Base-by-base conservation (phyloP, 1,140 invertebrate species). In the Drosophila leontia region DNA sequence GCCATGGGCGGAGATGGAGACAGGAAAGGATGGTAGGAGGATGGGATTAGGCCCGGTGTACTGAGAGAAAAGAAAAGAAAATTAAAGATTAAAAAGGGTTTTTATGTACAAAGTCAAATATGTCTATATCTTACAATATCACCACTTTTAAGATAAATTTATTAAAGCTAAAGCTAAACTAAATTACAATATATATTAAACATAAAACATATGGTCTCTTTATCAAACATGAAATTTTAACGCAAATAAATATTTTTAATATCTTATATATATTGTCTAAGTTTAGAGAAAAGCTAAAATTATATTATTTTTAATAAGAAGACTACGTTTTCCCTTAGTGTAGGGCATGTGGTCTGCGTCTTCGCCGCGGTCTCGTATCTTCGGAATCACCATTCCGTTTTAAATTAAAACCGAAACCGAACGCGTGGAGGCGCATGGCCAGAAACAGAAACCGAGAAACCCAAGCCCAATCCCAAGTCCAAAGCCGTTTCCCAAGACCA, bases 321-420 rank as follows among this genome's bases (percentile, higher is more conserved):
- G n/a, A n/a, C 3, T 13, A 2, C 7, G 0, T 60, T 34, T 42
- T 64, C 5, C 26, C 39, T 1, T 26, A 56, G 51, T 41, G 34
- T 41, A 9, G n/a, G 29, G 64, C 60, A 39, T 72, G 69, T 51
- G 69, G 70, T 72, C 42, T 50, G 51, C 35, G 75, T 61, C 83
- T 80, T 71, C 67, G 65, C 55, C 65, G 64, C 71, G 77, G 67
- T 76, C 75, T 82, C 80, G 65, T 91, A 91, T 91, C 86, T 91
- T 91, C 47, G 75, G 62, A 82, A 91, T 91, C 86, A 80, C 79
- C 84, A 86, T 91, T 91, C 79, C 79, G 82, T 91, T 91, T 91
- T 91, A 90, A 91, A 91, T 87, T 83, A 80, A 86, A 87, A 80
- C 78, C 79, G 63, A 61, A 67, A 77, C 70, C 56, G 50, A 78